A percentile compares a stretch with the other conserved stretches of the same genome.
These are phyloP conservation scores for Tokudaia tokunoshimensis DNA, from an alignment of 2,797 vertebrate species.

Conservation along the genomic window DNA sequence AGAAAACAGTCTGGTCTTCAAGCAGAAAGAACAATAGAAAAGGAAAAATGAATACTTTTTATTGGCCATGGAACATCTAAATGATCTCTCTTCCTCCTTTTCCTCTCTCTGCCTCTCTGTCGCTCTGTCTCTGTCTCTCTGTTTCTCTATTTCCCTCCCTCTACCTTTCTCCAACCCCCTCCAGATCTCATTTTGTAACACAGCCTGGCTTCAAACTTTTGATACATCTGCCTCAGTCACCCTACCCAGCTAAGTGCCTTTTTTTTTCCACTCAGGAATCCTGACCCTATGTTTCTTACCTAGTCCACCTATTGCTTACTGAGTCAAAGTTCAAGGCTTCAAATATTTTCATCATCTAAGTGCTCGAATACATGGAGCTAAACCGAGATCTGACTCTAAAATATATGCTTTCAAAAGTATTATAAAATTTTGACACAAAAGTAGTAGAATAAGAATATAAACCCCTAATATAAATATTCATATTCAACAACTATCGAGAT, in stretches of 20 bases:
- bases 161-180: background rate
- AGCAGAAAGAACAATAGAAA: constrained; percentile 3
- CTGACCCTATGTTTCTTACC: background rate
- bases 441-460: background rate
- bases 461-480: background rate
- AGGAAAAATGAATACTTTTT: background rate
- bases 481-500: constrained; percentile 37
- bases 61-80: constrained; percentile 12
- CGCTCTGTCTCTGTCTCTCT: background rate
- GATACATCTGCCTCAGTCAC: background rate
- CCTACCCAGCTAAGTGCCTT: background rate
- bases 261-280: background rate
- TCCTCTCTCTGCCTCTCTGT: background rate
- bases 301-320: background rate
- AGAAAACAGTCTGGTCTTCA: constrained; percentile 36
- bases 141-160: too few relatives aligned
- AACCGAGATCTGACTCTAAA: constrained; percentile 24
- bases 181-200: background rate
- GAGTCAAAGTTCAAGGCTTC: constrained; percentile 20
- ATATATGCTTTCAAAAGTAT: constrained; percentile 18
- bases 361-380: background rate
- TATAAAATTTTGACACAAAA: constrained; percentile 26
- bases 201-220: background rate
- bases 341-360: background rate
- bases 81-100: background rate